Base-by-base conservation (phyloP, 1,140 invertebrate species). In the Gonioctena quinquepunctata region DNA sequence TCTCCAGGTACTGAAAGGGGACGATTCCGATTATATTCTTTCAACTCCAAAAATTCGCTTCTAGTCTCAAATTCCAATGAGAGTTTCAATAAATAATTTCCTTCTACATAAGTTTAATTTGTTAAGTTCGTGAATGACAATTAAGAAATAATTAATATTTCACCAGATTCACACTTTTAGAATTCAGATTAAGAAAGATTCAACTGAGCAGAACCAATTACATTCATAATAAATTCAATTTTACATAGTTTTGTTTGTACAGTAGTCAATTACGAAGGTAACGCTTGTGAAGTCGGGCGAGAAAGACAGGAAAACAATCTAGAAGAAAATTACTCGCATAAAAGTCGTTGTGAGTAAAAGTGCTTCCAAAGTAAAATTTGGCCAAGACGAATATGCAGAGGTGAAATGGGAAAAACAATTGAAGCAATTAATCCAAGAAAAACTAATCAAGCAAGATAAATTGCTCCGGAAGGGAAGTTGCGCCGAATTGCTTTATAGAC, bases 401-500 rank as follows among this genome's bases (percentile, higher is more conserved):
- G 78, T 80, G 78, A 81, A 81, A 81, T 79, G 81, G 80, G 80
- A 81, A 81, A 81, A 83, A 82, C 80, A 83, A 81, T 83, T 83
- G 81, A 74, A 79, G 81, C 78, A 82, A 83, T 83, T 83, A 83
- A 82, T 83, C 77, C 77, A 77, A 80, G 80, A 83, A 83, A 83
- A 83, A 82, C 80, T 83, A 83, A 83, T 83, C 81, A 83, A 81
- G 79, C 78, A 77, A 81, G 81, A 82, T 82, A 82, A 83, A 83
- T 83, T 78, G 77, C 78, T 67, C 33, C 57, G 57, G n/a, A 72
- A 69, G 74, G 70, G 72, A 73, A 69, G 68, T 70, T 71, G 73
- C 69, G 75, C 71, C 72, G 80, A 82, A 82, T 82, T 81, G 81
- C 80, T 82, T 81, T 81, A 78, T 78, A 82, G 79, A 80, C 75